Conservation (phyloP, 2,113 vertebrate species). For the Festucalex cinctus region DNA sequence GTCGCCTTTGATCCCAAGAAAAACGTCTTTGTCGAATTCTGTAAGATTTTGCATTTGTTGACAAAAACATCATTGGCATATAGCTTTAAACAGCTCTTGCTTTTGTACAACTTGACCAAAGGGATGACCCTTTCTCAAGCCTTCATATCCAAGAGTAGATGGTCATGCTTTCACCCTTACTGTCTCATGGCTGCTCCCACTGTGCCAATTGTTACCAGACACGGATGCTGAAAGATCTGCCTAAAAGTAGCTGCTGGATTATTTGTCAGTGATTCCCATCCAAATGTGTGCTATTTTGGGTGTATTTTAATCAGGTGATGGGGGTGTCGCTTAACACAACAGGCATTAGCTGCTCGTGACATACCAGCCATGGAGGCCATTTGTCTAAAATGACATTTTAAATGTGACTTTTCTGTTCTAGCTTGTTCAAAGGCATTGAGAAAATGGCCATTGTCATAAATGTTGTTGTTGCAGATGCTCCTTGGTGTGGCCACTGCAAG, state of each 20-base stretch:
- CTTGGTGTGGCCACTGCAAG: conserved; percentile 99
- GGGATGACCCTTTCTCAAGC: conserved; percentile 1
- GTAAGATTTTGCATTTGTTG: conserved; percentile 71
- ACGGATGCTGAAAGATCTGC: conserved; percentile 12
- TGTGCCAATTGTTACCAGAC: conserved; percentile 22
- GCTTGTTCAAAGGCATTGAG: not conserved
- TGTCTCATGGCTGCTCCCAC: not conserved
- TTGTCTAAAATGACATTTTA: not conserved
- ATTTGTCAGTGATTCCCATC: conserved; percentile 10
- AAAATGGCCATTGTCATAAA: not conserved
- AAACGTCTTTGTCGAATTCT: conserved; percentile 97
- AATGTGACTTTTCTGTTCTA: not conserved
- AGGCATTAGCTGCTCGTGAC: not conserved
- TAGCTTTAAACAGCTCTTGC: not conserved
- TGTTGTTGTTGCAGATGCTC: conserved; percentile 79
- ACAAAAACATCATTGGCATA: not conserved
- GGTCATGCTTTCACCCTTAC: not conserved
- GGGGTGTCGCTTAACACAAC: not conserved
- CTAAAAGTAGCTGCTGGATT: conserved; percentile 36
- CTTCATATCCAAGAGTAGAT: conserved; percentile 16
- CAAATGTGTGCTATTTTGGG: conserved; percentile 30
- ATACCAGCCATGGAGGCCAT: not conserved
- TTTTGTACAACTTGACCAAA: not conserved
- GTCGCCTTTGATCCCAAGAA: conserved; percentile 84
- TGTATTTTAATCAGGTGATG: conserved; percentile 21